Conservation (phyloP, 2,888 invertebrate species). For the Mesorhabditis spiculigera region DNA sequence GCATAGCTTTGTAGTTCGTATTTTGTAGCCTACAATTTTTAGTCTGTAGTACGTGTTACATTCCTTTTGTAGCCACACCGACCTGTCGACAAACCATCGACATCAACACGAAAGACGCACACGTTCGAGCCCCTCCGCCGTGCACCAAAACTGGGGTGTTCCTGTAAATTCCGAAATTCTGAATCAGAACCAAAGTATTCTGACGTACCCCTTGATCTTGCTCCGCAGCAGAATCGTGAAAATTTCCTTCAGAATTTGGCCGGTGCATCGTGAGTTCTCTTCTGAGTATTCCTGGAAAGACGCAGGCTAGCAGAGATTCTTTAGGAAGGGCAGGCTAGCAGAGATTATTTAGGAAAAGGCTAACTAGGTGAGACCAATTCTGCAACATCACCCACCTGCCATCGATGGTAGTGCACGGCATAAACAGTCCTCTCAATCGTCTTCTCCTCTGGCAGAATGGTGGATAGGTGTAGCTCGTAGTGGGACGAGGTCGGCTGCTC, state of each 20-base stretch:
- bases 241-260: background rate
- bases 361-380: background rate
- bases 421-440: background rate
- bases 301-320: background rate
- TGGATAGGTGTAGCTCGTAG: background rate
- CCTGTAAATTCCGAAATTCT: background rate
- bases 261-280: background rate
- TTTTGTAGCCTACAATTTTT: too few relatives aligned
- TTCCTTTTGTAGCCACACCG: background rate
- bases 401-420: conserved; percentile 4
- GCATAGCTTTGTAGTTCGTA: too few relatives aligned
- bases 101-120: background rate
- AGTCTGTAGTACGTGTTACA: too few relatives aligned
- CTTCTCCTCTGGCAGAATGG: background rate
- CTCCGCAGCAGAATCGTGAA: conserved; percentile 4
- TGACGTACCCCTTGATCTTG: background rate
- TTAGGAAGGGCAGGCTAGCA: too few relatives aligned
- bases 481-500: background rate
- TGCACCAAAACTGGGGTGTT: background rate
- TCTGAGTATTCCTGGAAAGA: background rate
- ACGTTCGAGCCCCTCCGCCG: background rate
- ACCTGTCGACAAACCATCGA: conserved; percentile 6
- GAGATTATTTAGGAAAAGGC: too few relatives aligned
- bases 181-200: background rate
- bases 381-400: background rate